These are phyloP conservation scores for Musca vetustissima DNA, from an alignment of 1,140 invertebrate species.

Conservation along the genomic window DNA sequence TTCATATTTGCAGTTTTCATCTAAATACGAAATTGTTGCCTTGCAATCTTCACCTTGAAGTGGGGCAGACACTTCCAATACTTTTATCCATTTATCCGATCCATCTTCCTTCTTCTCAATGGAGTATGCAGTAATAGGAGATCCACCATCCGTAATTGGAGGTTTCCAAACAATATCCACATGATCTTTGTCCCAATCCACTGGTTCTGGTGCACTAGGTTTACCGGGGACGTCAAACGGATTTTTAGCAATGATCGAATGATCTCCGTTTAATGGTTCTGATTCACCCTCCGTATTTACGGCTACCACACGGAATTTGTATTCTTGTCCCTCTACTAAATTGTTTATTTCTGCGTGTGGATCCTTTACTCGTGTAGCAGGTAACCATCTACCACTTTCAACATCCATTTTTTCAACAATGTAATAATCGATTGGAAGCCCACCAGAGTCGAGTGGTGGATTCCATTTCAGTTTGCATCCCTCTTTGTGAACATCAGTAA, in stretches of 20 bases:
- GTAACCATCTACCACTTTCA: constrained; percentile 82
- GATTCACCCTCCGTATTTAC: constrained; percentile 95
- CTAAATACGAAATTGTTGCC: constrained; percentile 83
- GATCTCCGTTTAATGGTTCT: constrained; percentile 85
- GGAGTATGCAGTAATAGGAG: constrained; percentile 90
- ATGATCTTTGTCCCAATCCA: constrained; percentile 94
- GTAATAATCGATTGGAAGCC: constrained; percentile 88
- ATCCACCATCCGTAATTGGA: constrained; percentile 85
- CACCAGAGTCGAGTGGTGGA: constrained; percentile 88
- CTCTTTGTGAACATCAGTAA: constrained; percentile 88
- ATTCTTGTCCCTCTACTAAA: constrained; percentile 88
- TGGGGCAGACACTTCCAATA: constrained; percentile 66
- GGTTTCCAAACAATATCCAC: constrained; percentile 91
- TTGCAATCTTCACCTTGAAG: constrained; percentile 67
- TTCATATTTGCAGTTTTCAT: constrained; percentile 95
- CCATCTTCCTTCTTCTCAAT: constrained; percentile 94
- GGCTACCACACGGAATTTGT: constrained; percentile 94
- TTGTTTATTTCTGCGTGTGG: constrained; percentile 83
- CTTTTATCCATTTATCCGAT: constrained; percentile 82
- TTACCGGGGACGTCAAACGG: constrained; percentile 93
- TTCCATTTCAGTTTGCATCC: constrained; percentile 94
- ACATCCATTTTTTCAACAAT: constrained; percentile 89
- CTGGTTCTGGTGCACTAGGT: constrained; percentile 83
- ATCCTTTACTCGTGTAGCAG: constrained; percentile 76
- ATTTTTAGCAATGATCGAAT: constrained; percentile 94